Evolutionary conservation across 2,888 invertebrate species (phyloP).

Genomic region (Entomobrya multifasciata): DNA sequence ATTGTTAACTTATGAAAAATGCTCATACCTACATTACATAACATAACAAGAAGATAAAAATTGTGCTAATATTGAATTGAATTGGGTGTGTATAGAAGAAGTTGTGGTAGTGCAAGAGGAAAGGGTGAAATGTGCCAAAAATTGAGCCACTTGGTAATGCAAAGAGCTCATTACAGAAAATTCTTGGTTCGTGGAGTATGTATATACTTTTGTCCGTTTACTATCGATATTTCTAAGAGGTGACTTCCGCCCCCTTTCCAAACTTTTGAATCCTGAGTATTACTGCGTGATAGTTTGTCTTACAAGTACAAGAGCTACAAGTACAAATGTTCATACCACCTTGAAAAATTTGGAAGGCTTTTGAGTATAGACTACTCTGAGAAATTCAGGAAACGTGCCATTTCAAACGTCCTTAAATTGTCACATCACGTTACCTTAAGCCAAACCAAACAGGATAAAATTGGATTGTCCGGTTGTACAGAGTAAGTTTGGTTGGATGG

Average conservation of each 20-base stretch:
- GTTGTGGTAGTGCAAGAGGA: neutral
- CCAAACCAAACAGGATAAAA: slow-evolving; percentile 41
- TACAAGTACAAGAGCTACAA: neutral
- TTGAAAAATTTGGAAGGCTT: neutral
- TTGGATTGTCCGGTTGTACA: slow-evolving; percentile 50
- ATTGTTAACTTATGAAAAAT: no score
- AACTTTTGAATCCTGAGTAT: neutral
- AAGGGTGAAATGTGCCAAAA: neutral
- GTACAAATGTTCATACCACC: slow-evolving; percentile 1
- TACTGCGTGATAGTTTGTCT: neutral
- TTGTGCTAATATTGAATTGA: no score
- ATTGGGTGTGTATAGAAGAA: no score
- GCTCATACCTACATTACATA: no score
- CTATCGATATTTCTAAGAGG: neutral
- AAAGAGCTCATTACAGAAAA: neutral
- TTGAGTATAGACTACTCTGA: neutral
- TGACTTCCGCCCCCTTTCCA: slow-evolving; percentile 12
- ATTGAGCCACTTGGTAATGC: no score
- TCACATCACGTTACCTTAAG: slow-evolving; percentile 59
- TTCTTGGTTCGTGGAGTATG: neutral
- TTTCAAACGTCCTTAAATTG: slow-evolving; percentile 56
- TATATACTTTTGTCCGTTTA: neutral
- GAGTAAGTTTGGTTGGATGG: neutral
- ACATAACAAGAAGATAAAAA: no score
- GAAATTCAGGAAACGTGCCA: slow-evolving; percentile 48